Percentiles rank a stretch among this genome's conserved stretches.
These are phyloP conservation scores for Dinomys branickii DNA, from an alignment of 2,113 vertebrate species.

Conservation along the genomic window DNA sequence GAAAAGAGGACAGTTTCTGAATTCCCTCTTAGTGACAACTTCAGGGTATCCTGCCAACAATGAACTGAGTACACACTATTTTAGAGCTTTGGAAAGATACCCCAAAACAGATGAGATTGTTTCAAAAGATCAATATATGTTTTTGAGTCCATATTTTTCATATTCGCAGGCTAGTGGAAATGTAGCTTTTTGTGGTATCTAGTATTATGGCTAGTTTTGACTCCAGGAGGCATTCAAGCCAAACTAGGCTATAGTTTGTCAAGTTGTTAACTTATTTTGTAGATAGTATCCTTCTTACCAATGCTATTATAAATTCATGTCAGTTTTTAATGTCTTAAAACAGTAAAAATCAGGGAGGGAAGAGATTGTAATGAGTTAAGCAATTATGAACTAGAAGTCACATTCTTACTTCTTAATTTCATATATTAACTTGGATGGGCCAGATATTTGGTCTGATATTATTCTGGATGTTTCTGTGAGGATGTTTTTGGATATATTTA, in stretches of 20 bases:
- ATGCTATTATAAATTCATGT: background rate
- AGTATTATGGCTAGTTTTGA: background rate
- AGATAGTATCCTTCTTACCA: background rate
- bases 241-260: constrained; percentile 29
- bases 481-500: background rate
- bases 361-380: background rate
- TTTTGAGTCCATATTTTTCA: constrained; percentile 22
- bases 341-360: background rate
- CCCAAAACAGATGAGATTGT: constrained; percentile 36
- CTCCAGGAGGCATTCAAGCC: background rate
- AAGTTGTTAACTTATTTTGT: constrained; percentile 14
- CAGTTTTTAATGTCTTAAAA: background rate
- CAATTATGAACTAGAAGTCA: background rate
- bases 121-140: constrained; percentile 33
- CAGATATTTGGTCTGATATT: background rate
- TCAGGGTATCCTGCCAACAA: background rate
- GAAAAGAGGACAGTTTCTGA: background rate
- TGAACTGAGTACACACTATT: constrained; percentile 1
- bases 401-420: background rate
- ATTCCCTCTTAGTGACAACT: background rate
- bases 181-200: background rate
- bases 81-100: background rate
- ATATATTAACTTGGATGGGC: background rate
- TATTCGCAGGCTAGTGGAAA: background rate
- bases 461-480: background rate